Percentiles rank a stretch among this genome's conserved stretches.
Evolutionary conservation across 2,113 vertebrate species (phyloP).

Genomic region (Progne subis): DNA sequence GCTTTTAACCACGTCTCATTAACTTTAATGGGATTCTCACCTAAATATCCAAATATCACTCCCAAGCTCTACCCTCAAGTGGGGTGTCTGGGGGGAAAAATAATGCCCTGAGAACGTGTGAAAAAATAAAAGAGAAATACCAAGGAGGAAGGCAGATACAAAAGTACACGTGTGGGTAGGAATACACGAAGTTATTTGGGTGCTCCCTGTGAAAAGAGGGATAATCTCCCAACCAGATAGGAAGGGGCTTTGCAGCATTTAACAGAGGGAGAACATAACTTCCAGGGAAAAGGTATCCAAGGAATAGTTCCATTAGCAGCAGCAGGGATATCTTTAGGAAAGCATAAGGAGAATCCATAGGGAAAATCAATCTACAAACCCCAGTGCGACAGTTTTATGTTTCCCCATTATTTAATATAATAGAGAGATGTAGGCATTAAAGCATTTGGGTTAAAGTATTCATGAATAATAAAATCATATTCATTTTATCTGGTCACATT

Average conservation of each 20-base stretch:
- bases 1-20: slow-evolving; percentile 66
- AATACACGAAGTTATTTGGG: background rate
- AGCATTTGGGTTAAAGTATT: slow-evolving; percentile 62
- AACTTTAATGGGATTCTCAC: slow-evolving; percentile 63
- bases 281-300: slow-evolving; percentile 9
- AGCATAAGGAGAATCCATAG: slow-evolving; percentile 23
- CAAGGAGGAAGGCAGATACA: background rate
- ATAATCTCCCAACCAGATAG: background rate
- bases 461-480: slow-evolving; percentile 68
- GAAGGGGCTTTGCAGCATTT: background rate
- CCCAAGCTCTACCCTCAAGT: background rate
- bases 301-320: slow-evolving; percentile 33
- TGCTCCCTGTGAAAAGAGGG: background rate
- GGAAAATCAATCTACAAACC: slow-evolving; percentile 37
- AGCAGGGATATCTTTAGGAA: slow-evolving; percentile 23
- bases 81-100: background rate
- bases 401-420: slow-evolving; percentile 60
- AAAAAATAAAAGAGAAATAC: background rate
- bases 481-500: slow-evolving; percentile 59
- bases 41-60: slow-evolving; percentile 29
- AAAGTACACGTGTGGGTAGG: background rate
- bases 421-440: slow-evolving; percentile 51
- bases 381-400: slow-evolving; percentile 59
- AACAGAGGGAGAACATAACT: background rate
- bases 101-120: background rate